Evolutionary conservation across 2,113 vertebrate species (phyloP).

Genomic region (Coregonus clupeaformis): DNA sequence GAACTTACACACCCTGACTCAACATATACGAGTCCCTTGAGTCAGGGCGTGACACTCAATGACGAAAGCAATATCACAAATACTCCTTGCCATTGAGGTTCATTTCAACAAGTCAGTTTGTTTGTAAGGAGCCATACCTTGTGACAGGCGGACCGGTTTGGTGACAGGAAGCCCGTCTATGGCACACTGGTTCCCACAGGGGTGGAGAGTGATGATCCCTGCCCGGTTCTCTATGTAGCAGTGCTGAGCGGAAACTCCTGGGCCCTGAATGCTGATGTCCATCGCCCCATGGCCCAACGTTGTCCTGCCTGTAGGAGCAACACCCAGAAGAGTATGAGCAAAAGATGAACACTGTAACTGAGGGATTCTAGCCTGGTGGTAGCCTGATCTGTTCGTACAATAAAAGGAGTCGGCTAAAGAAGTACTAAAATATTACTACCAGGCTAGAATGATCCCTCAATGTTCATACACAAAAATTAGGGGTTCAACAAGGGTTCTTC

Average conservation of each 20-base stretch:
- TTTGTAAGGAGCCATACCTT: conserved; percentile 76
- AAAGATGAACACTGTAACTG: background rate
- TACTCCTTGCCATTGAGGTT: too few species aligned
- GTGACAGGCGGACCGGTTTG: conserved; percentile 83
- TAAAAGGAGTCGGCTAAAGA: too few species aligned
- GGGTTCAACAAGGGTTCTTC: too few species aligned
- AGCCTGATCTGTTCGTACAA: too few species aligned
- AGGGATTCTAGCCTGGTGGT: background rate
- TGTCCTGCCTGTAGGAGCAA: conserved; percentile 76
- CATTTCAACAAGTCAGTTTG: too few species aligned
- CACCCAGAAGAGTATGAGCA: background rate
- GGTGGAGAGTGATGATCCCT: conserved; percentile 84
- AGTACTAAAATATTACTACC: too few species aligned
- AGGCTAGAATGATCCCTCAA: too few species aligned
- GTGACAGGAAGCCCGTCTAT: conserved; percentile 79
- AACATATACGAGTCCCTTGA: too few species aligned
- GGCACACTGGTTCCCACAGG: conserved; percentile 86
- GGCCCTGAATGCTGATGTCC: conserved; percentile 87
- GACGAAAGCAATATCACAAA: too few species aligned
- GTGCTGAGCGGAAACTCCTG: conserved; percentile 83
- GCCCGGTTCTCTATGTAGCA: conserved; percentile 88
- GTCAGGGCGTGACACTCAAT: too few species aligned
- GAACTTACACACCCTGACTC: too few species aligned
- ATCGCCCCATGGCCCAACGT: conserved; percentile 79
- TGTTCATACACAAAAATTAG: too few species aligned